phyloP scores from a whole-genome alignment of 2,797 vertebrate genomes.

The Kryptopterus vitreolus region DNA sequence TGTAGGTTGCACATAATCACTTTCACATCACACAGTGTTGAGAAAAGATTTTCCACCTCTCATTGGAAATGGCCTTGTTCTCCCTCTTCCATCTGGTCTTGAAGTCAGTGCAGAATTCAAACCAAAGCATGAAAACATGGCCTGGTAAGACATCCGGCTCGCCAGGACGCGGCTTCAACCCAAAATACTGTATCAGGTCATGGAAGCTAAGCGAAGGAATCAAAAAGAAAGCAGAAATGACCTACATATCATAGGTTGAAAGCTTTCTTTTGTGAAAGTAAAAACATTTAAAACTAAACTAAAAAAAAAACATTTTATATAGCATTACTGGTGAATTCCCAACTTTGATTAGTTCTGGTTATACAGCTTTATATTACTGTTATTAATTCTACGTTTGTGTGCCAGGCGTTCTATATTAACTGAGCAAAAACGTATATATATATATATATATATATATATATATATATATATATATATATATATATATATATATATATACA shows the following conservation, averaged over 20 bases:
- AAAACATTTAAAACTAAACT: background rate
- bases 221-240: background rate
- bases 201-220: conserved; percentile 78
- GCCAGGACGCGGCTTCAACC: conserved; percentile 83
- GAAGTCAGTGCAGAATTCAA: conserved; percentile 95
- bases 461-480: background rate
- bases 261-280: background rate
- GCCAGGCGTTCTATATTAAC: background rate
- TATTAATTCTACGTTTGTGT: background rate
- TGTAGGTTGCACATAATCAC: background rate
- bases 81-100: conserved; percentile 93
- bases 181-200: conserved; percentile 85
- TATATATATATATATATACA: background rate
- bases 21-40: background rate
- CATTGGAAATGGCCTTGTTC: conserved; percentile 90
- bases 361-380: background rate
- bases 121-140: conserved; percentile 92
- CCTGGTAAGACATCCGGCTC: conserved; percentile 83
- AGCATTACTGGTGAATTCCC: background rate
- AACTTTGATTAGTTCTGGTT: background rate
- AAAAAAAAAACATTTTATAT: too few relatives aligned
- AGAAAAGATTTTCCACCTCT: conserved; percentile 76
- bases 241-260: background rate
- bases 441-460: background rate
- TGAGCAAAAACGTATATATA: background rate